Percentiles rank a stretch among this genome's conserved stretches.
phyloP scores from a whole-genome alignment of 2,113 vertebrate genomes.

The Corythornis cristatus region DNA sequence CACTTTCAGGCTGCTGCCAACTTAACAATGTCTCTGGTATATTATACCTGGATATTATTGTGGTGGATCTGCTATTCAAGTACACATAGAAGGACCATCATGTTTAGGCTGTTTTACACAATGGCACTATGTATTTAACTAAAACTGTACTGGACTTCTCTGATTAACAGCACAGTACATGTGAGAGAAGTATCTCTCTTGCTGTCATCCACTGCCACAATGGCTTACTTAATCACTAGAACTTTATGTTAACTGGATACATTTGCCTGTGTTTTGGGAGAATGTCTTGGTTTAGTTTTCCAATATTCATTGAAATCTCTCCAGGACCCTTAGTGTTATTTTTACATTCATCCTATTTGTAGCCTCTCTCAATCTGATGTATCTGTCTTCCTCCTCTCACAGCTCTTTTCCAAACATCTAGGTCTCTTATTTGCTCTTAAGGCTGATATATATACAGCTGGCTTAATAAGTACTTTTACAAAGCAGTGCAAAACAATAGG shows the following conservation, averaged over 20 bases:
- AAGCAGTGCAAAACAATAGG: not conserved
- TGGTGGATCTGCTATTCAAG: not conserved
- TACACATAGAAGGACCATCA: not conserved
- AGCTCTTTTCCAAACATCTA: accelerated
- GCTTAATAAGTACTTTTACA: not conserved
- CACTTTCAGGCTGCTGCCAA: not conserved
- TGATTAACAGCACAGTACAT: not conserved
- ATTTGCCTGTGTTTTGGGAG: not conserved
- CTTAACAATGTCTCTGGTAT: not conserved
- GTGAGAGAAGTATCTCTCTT: not conserved
- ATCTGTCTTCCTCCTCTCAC: not conserved
- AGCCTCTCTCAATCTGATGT: not conserved
- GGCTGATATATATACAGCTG: not conserved
- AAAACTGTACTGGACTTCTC: not conserved
- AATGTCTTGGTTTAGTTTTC: not conserved
- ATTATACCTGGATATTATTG: not conserved
- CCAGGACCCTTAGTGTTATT: not conserved
- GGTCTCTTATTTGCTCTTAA: not conserved
- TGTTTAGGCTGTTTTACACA: not conserved
- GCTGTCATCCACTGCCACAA: not conserved
- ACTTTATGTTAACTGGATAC: not conserved
- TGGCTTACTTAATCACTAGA: not conserved
- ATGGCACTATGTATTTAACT: not conserved
- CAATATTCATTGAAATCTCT: not conserved
- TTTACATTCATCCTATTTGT: not conserved